A percentile compares a stretch with the other conserved stretches of the same genome.
These are phyloP conservation scores for Drosophila kambysellisi DNA, from an alignment of 2,888 invertebrate species.

Conservation along the genomic window DNA sequence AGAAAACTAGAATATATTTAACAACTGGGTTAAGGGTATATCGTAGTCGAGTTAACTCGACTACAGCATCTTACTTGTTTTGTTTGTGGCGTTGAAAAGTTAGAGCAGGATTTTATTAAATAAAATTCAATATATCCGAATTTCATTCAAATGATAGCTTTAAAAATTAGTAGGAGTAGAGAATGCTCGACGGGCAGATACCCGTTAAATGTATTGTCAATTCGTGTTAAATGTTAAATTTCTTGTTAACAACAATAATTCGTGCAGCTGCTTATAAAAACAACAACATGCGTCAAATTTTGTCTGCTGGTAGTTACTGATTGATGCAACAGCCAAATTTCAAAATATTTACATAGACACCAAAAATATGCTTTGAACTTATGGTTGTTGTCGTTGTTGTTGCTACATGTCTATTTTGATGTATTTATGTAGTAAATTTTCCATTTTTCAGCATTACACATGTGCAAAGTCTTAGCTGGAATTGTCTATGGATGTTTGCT, in stretches of 20 bases:
- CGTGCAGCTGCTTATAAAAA: conserved; percentile 41
- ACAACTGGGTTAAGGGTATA: too few species aligned
- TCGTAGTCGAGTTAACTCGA: too few species aligned
- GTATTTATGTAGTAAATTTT: conserved; percentile 38
- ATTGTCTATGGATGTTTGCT: conserved; percentile 4
- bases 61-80: too few species aligned
- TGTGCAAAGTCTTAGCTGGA: conserved; percentile 37
- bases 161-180: neutral
- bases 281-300: conserved; percentile 50
- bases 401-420: conserved; percentile 40
- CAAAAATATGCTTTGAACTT: conserved; percentile 58
- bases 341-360: conserved; percentile 51
- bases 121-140: neutral
- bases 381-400: conserved; percentile 20
- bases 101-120: neutral
- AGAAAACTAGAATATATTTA: too few species aligned
- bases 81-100: neutral
- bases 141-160: neutral
- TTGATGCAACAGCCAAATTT: conserved; percentile 50
- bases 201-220: neutral
- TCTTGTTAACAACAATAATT: conserved; percentile 29
- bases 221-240: neutral
- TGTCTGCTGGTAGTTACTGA: conserved; percentile 24
- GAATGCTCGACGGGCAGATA: neutral
- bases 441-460: neutral